Percentiles rank a stretch among this genome's conserved stretches.
Conservation (phyloP, 2,113 vertebrate genomes). For the Daphoenositta chrysoptera region DNA sequence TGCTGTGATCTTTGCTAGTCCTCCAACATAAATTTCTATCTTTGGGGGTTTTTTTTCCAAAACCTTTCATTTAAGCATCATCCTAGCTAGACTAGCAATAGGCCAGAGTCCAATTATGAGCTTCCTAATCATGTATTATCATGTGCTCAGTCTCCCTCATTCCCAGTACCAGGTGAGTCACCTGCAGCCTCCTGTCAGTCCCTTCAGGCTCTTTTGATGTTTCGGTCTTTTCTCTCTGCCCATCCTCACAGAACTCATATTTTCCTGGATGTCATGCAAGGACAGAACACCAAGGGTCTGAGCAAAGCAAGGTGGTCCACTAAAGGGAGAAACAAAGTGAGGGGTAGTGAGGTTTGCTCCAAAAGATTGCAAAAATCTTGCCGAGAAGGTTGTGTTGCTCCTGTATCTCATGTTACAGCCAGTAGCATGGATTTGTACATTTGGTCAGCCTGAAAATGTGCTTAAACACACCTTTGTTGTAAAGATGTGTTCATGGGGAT, state of each 20-base stretch:
- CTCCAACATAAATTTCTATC: background rate
- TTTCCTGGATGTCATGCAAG: background rate
- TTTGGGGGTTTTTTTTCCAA: background rate
- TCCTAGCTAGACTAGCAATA: background rate
- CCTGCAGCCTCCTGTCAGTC: background rate
- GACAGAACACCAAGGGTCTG: background rate
- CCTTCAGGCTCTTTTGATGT: background rate
- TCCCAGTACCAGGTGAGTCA: background rate
- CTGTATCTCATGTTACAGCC: background rate
- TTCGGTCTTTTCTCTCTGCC: background rate
- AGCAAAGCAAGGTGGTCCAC: background rate
- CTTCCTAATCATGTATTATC: fast-evolving
- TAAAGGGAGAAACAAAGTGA: background rate
- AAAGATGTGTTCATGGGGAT: background rate
- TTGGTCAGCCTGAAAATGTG: background rate
- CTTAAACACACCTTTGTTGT: background rate
- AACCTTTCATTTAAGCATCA: background rate
- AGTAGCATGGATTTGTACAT: background rate
- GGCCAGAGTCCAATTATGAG: background rate
- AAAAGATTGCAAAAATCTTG: background rate
- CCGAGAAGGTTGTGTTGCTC: background rate
- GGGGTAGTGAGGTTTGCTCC: background rate
- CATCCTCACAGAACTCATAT: background rate
- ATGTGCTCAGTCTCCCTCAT: background rate
- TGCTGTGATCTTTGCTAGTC: background rate